phyloP scores from a whole-genome alignment of 1,140 invertebrate genomes.

The Lepidostoma basale region DNA sequence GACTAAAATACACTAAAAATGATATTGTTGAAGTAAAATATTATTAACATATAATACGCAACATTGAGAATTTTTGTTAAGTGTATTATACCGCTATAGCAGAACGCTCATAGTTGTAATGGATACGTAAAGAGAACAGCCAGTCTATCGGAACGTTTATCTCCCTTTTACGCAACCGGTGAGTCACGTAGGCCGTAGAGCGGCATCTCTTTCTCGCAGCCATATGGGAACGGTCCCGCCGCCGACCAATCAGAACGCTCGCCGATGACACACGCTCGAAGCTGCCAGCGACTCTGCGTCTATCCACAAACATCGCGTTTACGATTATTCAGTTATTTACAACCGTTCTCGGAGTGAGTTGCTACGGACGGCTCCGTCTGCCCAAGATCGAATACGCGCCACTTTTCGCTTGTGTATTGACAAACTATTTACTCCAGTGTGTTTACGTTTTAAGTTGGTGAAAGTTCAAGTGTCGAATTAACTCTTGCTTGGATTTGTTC shows the following conservation, averaged over 20 bases:
- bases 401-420: slow-evolving; percentile 20
- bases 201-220: slow-evolving; percentile 10
- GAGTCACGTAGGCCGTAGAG: not conserved
- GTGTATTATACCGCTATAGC: too few species aligned
- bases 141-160: slow-evolving; percentile 18
- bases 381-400: not conserved
- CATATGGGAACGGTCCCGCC: slow-evolving; percentile 8
- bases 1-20: too few species aligned
- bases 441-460: slow-evolving; percentile 20
- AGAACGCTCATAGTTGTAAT: too few species aligned
- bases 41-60: too few species aligned
- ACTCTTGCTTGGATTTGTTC: not conserved
- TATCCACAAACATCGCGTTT: not conserved
- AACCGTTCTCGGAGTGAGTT: slow-evolving; percentile 23
- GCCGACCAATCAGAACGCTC: slow-evolving; percentile 22
- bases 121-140: too few species aligned
- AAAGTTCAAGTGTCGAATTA: slow-evolving; percentile 23
- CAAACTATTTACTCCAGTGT: slow-evolving; percentile 1
- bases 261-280: slow-evolving; percentile 36
- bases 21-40: too few species aligned
- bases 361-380: not conserved
- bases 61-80: too few species aligned
- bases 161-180: slow-evolving; percentile 29
- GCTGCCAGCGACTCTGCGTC: slow-evolving; percentile 7
- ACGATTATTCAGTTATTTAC: slow-evolving; percentile 35